A percentile compares a stretch with the other conserved stretches of the same genome.
phyloP scores from a whole-genome alignment of 2,888 invertebrate genomes.

The Pyrrhia umbra region DNA sequence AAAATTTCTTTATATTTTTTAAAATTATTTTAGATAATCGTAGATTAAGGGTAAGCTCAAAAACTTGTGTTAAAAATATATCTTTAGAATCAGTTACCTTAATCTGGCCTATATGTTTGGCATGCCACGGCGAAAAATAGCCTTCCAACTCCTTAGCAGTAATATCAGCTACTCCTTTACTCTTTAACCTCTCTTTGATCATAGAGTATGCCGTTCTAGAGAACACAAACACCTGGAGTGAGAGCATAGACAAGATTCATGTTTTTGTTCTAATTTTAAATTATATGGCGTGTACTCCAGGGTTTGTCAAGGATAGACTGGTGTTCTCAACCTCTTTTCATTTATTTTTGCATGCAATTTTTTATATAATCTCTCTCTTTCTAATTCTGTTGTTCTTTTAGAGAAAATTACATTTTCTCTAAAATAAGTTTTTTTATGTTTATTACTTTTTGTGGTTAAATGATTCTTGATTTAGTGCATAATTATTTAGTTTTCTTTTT shows the following conservation, averaged over 20 bases:
- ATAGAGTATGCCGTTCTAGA: conserved; percentile 94
- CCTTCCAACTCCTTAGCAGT: conserved; percentile 94
- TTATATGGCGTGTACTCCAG: conserved; percentile 68
- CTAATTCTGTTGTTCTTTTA: background rate
- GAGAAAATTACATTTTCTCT: too few relatives aligned
- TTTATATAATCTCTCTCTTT: conserved; percentile 37
- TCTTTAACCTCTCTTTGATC: conserved; percentile 95
- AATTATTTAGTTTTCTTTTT: too few relatives aligned
- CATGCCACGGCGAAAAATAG: conserved; percentile 96
- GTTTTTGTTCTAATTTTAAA: conserved; percentile 47
- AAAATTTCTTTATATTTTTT: too few relatives aligned
- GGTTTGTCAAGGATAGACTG: conserved; percentile 61
- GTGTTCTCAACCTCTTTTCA: conserved; percentile 67
- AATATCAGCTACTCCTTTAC: conserved; percentile 93
- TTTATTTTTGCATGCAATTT: conserved; percentile 7
- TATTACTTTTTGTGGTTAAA: background rate
- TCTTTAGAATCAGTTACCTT: conserved; percentile 83
- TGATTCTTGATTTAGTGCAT: too few relatives aligned
- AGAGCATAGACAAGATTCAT: conserved; percentile 82
- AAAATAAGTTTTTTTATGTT: too few relatives aligned
- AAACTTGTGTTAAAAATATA: too few relatives aligned
- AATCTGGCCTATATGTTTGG: conserved; percentile 95
- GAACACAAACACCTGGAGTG: conserved; percentile 96
- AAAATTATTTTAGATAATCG: too few relatives aligned
- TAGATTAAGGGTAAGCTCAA: too few relatives aligned